Conservation (phyloP, 2,113 vertebrate species). For the Cricetomys ansorgei region DNA sequence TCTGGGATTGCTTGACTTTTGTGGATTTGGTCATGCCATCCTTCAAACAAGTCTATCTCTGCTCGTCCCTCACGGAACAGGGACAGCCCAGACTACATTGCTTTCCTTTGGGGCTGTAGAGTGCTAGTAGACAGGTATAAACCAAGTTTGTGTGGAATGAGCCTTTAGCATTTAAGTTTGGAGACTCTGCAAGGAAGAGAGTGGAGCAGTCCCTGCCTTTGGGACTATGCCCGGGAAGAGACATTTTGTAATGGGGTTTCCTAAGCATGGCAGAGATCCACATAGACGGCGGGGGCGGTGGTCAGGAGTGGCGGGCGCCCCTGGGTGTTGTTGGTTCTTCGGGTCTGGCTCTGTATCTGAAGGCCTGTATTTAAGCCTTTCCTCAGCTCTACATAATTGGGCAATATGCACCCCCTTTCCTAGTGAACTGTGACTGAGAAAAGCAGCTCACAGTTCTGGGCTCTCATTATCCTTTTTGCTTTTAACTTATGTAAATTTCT, state of each 20-base stretch:
- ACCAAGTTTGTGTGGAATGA: not conserved
- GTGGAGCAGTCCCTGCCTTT: not conserved
- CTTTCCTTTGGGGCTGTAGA: conserved; percentile 52
- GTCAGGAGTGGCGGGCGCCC: not conserved
- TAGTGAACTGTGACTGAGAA: conserved; percentile 20
- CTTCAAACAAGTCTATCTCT: conserved; percentile 54
- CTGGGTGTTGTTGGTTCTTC: not conserved
- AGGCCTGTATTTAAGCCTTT: conserved; percentile 13
- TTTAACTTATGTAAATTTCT: conserved; percentile 67
- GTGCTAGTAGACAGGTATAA: conserved; percentile 20
- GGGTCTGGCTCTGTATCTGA: not conserved
- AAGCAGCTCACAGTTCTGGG: conserved; percentile 14
- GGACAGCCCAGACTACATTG: not conserved
- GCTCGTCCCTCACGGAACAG: conserved; percentile 10
- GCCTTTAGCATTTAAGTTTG: not conserved
- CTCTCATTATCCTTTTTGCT: conserved; percentile 12
- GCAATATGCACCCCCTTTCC: not conserved
- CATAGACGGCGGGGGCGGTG: not conserved
- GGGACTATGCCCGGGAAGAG: not conserved
- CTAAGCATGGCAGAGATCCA: not conserved
- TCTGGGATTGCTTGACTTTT: conserved; percentile 44
- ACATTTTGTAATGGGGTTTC: conserved; percentile 18
- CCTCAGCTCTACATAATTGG: not conserved
- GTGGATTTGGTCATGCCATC: not conserved
- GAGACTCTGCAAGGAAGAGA: not conserved